Percentiles rank a stretch among this genome's conserved stretches.
These are phyloP conservation scores for Psilanteris sp. DNA, from an alignment of 1,140 invertebrate genomes.

Conservation along the genomic window DNA sequence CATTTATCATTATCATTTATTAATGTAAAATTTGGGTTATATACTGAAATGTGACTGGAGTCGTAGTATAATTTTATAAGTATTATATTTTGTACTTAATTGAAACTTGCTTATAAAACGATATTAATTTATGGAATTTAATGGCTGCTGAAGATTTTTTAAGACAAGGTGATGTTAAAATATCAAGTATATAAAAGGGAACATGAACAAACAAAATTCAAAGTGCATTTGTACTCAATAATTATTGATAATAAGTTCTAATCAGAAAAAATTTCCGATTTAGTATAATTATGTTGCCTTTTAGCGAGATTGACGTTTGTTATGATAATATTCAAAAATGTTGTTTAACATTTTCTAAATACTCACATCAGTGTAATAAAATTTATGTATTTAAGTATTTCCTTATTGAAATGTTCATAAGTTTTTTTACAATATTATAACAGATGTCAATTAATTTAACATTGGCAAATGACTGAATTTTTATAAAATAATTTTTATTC, in stretches of 20 bases:
- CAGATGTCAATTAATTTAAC: constrained; percentile 20
- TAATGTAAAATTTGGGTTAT: not conserved
- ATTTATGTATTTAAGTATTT: no score
- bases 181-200: constrained; percentile 1
- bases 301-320: constrained; percentile 28
- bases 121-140: no score
- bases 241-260: constrained; percentile 17
- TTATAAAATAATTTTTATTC: constrained; percentile 10
- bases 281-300: constrained; percentile 32
- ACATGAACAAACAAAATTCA: constrained; percentile 1
- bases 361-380: not conserved
- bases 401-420: not conserved
- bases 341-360: not conserved
- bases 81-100: constrained; percentile 24
- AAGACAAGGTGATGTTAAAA: constrained; percentile 6
- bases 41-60: constrained; percentile 9
- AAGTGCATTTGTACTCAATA: constrained; percentile 11
- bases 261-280: constrained; percentile 2
- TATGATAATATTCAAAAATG: constrained; percentile 1
- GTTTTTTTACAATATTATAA: constrained; percentile 3
- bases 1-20: constrained; percentile 2
- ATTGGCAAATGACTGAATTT: constrained; percentile 35
- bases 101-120: not conserved
- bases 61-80: no score
- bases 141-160: no score